These are phyloP conservation scores for Copidosoma floridanum DNA, from an alignment of 1,140 invertebrate species.

Conservation along the genomic window DNA sequence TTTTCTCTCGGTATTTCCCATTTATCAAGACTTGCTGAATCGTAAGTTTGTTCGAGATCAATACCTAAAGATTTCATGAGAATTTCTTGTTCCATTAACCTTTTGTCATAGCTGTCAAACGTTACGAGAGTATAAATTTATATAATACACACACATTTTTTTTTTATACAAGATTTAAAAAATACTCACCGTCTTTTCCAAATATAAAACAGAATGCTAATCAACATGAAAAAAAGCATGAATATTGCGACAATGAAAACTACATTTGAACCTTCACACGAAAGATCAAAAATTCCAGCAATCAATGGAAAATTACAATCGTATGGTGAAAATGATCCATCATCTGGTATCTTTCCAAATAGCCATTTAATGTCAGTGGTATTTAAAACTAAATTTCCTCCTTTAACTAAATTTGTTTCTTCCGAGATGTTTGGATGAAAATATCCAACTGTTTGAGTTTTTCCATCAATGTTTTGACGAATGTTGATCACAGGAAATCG, in stretches of 20 bases:
- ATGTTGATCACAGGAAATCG: constrained; percentile 69
- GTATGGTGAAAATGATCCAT: constrained; percentile 63
- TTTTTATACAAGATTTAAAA: no score
- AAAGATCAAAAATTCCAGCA: constrained; percentile 64
- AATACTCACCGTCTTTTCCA: constrained; percentile 65
- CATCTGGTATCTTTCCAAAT: constrained; percentile 63
- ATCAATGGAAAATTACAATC: constrained; percentile 66
- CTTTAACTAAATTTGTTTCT: constrained; percentile 40
- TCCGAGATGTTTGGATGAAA: constrained; percentile 63
- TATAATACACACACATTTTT: no score
- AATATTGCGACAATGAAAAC: constrained; percentile 71
- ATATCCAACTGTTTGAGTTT: constrained; percentile 60
- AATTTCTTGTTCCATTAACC: constrained; percentile 60
- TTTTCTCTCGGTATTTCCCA: constrained; percentile 83
- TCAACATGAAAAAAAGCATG: constrained; percentile 59
- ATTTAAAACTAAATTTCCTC: constrained; percentile 60
- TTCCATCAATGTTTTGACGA: constrained; percentile 66
- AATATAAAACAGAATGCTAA: constrained; percentile 65
- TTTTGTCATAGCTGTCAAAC: no score
- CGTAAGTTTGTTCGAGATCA: constrained; percentile 59
- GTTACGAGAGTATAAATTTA: no score
- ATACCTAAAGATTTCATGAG: constrained; percentile 73
- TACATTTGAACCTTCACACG: constrained; percentile 72
- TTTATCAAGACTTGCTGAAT: constrained; percentile 66
- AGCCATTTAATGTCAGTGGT: constrained; percentile 64